Conservation (phyloP, 1,140 invertebrate genomes). For the Odontomachus brunneus region DNA sequence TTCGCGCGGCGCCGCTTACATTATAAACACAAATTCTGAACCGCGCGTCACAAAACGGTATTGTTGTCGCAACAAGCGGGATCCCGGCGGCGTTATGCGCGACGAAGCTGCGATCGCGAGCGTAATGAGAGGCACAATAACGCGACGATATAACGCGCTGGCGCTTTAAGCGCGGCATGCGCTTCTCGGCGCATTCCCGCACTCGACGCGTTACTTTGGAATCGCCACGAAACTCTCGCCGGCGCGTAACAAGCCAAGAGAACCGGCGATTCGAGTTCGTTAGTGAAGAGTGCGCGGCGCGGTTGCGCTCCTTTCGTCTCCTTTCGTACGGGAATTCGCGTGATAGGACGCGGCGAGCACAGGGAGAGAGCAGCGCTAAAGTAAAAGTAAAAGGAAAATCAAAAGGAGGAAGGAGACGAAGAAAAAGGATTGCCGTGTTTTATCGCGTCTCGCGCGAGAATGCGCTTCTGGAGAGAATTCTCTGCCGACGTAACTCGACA, state of each 20-base stretch:
- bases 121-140: slow-evolving; percentile 54
- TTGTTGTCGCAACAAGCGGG: no score
- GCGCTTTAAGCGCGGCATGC: no score
- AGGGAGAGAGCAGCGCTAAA: no score
- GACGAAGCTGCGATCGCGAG: slow-evolving; percentile 6
- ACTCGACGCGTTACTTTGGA: slow-evolving; percentile 20
- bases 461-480: neutral
- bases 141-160: neutral
- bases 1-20: slow-evolving; percentile 1
- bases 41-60: no score
- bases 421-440: neutral
- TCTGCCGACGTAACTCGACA: neutral
- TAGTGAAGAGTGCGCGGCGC: no score
- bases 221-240: no score
- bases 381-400: neutral
- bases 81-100: slow-evolving; percentile 41
- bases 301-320: neutral
- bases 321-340: neutral
- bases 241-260: neutral
- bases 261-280: slow-evolving; percentile 2
- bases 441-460: neutral
- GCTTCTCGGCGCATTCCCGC: neutral
- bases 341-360: no score
- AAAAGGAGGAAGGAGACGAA: neutral
- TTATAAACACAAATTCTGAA: slow-evolving; percentile 63